Percentiles rank a stretch among this genome's conserved stretches.
Evolutionary conservation across 2,888 invertebrate genomes (phyloP).

Genomic region (Polymixis flavicincta): DNA sequence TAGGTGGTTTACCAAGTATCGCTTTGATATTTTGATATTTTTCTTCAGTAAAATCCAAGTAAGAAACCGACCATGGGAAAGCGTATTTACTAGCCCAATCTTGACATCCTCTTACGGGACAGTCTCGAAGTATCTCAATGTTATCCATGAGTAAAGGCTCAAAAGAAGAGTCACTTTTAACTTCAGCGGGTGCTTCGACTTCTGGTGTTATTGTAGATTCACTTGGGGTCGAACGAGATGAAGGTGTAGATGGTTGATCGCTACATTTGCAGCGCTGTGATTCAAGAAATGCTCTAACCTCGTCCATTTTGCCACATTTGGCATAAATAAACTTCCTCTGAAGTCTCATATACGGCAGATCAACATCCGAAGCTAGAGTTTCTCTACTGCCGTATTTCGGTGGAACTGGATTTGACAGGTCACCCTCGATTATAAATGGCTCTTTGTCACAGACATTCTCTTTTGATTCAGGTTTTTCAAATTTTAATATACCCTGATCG

Average conservation of each 20-base stretch:
- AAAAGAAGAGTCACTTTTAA: constrained; percentile 74
- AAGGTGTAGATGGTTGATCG: constrained; percentile 45
- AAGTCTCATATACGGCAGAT: constrained; percentile 79
- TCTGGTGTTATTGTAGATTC: constrained; percentile 26
- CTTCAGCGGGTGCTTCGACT: constrained; percentile 19
- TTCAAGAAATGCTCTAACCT: constrained; percentile 79
- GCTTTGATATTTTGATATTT: constrained; percentile 79
- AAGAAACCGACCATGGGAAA: constrained; percentile 77
- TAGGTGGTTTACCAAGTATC: constrained; percentile 70
- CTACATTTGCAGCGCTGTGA: constrained; percentile 80
- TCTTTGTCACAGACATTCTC: constrained; percentile 73
- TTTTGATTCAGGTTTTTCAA: constrained; percentile 66
- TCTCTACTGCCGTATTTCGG: constrained; percentile 81
- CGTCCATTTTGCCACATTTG: constrained; percentile 83
- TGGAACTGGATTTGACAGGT: constrained; percentile 74
- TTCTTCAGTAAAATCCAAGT: constrained; percentile 82
- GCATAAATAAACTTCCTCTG: constrained; percentile 83
- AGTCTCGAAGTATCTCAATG: constrained; percentile 72
- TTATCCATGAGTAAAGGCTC: constrained; percentile 78
- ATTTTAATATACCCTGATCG: constrained; percentile 74
- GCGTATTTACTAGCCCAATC: constrained; percentile 69
- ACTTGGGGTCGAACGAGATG: constrained; percentile 26
- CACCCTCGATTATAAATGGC: constrained; percentile 82
- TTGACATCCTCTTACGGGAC: constrained; percentile 76
- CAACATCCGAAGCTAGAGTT: constrained; percentile 80